Evolutionary conservation across 2,113 vertebrate genomes (phyloP).

Genomic region (Falcunculus frontatus): DNA sequence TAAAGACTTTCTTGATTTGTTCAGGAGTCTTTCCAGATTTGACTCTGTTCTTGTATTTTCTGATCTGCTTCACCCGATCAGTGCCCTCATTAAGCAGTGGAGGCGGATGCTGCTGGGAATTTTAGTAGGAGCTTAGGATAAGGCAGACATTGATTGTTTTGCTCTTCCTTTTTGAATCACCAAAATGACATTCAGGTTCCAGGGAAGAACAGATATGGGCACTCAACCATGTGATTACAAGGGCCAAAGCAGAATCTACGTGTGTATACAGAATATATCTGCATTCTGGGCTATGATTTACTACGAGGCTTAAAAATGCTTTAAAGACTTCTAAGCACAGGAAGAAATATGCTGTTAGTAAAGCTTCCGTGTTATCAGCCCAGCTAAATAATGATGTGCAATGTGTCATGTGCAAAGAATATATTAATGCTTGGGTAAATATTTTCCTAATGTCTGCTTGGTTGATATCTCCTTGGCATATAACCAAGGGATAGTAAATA

Average conservation of each 20-base stretch:
- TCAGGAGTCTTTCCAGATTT: background rate
- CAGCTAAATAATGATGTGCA: constrained; percentile 75
- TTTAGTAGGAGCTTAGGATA: background rate
- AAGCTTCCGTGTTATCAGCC: constrained; percentile 74
- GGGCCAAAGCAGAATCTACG: constrained; percentile 27
- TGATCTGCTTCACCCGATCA: background rate
- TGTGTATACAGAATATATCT: constrained; percentile 41
- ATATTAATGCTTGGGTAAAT: constrained; percentile 76
- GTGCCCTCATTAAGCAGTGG: background rate
- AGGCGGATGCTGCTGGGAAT: background rate
- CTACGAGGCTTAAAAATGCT: constrained; percentile 33
- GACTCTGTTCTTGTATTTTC: background rate
- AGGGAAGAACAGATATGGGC: constrained; percentile 53
- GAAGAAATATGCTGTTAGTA: constrained; percentile 67
- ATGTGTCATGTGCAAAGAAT: constrained; percentile 71
- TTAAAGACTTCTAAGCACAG: constrained; percentile 62
- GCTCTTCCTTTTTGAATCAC: background rate
- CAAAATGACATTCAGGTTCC: background rate
- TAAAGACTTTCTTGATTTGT: background rate
- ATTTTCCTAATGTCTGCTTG: constrained; percentile 76
- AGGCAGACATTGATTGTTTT: background rate
- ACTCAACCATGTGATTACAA: constrained; percentile 7
- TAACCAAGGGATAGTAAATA: constrained; percentile 75
- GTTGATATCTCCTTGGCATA: constrained; percentile 70
- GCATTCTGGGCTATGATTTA: constrained; percentile 57